Evolutionary conservation across 2,888 invertebrate genomes (phyloP).

Genomic region (Mesorhabditis spiculigera): DNA sequence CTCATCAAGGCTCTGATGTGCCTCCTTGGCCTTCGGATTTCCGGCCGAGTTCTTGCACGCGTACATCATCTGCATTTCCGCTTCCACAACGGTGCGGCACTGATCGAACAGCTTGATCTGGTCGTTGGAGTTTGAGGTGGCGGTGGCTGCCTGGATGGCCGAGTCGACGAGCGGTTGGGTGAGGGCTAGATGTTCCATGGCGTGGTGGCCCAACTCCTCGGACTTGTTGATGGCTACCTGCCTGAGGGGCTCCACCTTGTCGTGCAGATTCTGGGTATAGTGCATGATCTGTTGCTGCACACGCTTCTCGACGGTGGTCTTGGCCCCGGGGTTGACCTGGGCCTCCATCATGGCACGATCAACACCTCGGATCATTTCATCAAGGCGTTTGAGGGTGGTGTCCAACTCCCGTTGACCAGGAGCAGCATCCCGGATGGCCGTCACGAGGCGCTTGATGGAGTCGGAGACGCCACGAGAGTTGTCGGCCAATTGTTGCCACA

Average conservation of each 20-base stretch:
- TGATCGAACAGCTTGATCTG: slow-evolving; percentile 79
- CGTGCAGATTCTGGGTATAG: slow-evolving; percentile 76
- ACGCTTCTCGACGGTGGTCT: slow-evolving; percentile 39
- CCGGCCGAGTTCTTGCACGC: slow-evolving; percentile 85
- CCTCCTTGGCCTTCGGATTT: slow-evolving; percentile 72
- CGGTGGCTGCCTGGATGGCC: slow-evolving; percentile 67
- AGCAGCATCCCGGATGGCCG: slow-evolving; percentile 81
- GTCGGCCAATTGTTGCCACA: slow-evolving; percentile 87
- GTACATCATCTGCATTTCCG: slow-evolving; percentile 73
- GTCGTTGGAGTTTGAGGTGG: slow-evolving; percentile 25
- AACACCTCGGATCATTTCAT: slow-evolving; percentile 67
- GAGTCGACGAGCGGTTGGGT: slow-evolving; percentile 81
- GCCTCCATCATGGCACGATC: slow-evolving; percentile 29
- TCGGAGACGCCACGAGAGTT: slow-evolving; percentile 84
- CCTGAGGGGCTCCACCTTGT: slow-evolving; percentile 80
- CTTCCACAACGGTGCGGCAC: slow-evolving; percentile 78
- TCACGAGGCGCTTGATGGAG: slow-evolving; percentile 87
- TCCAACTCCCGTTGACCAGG: slow-evolving; percentile 92
- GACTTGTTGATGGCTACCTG: slow-evolving; percentile 77
- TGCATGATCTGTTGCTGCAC: slow-evolving; percentile 76
- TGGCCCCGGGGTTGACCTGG: slow-evolving; percentile 16
- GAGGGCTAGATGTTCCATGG: slow-evolving; percentile 60
- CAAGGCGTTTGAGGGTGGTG: slow-evolving; percentile 66
- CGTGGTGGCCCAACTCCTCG: slow-evolving; percentile 85
- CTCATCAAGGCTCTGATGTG: slow-evolving; percentile 81